Evolutionary conservation across 2,797 vertebrate genomes (phyloP), one percentile per base, ranked within the genome.

Genomic region (Hydrocynus forskahlii): DNA sequence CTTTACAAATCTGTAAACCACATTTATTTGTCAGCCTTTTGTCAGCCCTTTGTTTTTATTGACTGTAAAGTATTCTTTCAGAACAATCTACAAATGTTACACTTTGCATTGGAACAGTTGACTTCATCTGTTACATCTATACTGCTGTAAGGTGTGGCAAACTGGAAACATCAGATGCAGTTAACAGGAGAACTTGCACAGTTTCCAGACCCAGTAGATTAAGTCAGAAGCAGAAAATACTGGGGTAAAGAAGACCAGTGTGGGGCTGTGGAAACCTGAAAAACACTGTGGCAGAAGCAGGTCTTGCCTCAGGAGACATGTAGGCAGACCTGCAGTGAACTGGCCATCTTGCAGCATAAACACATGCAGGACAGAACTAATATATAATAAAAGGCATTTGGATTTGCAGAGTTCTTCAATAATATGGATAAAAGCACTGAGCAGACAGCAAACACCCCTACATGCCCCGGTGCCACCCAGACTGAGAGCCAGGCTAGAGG

Each of bases 361-460:
- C 29, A 40, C 29, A 17, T 10, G 2, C 83, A 85, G 38, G 81
- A 54, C 23, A 72, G 80, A 84, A 91, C 29, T 91, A 91, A 84
- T 84, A 89, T 84, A 92, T 85, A 87, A 93, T 92, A 89, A 66
- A 38, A 66, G 35, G 91, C 89, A 89, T 94, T 92, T 89, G 76
- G 88, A 93, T 92, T 91, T 87, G 82, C 81, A 83, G 76, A 76
- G 83, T 84, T 13, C 16, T 64, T 64, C 62, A 64, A 7, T 38
- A 38, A 5, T 13, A 13, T 64, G 62, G 25, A 64, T 64, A 64
- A 17, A 25, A 64, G 29, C 62, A 17, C 5, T 87, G 88, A 89
- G 92, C 89, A 92, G 84, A 21, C 35, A 52, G 25, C 60, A 54
- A 23, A 14, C 48, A 86, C 80, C 83, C 85, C 82, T 82, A 76